Evolutionary conservation across 2,113 vertebrate species (phyloP).

Genomic region (Steatornis caripensis): DNA sequence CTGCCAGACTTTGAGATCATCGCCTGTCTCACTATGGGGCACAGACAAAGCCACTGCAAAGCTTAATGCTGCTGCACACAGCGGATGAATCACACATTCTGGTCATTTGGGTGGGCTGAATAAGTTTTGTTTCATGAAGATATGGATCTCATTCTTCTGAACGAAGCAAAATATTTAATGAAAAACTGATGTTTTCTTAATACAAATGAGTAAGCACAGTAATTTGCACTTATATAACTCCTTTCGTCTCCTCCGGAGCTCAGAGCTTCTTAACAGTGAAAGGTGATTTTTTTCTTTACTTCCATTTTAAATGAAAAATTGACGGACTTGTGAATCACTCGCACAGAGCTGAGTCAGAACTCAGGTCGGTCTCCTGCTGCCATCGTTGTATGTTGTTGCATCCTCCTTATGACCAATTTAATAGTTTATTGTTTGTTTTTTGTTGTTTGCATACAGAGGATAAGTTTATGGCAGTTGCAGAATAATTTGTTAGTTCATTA

Average conservation of each 20-base stretch:
- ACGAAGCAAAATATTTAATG: conserved; percentile 2
- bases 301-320: background rate
- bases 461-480: background rate
- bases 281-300: background rate
- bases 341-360: background rate
- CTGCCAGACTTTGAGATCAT: background rate
- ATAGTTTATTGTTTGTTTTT: background rate
- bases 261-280: background rate
- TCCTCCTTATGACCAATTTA: background rate
- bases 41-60: background rate
- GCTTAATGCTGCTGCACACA: background rate
- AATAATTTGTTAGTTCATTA: background rate
- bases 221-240: conserved; percentile 12
- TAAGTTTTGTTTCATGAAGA: background rate
- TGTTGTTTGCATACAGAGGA: background rate
- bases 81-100: background rate
- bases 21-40: background rate
- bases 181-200: background rate
- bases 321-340: background rate
- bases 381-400: background rate
- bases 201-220: background rate
- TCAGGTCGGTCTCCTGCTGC: background rate
- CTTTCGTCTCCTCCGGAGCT: background rate
- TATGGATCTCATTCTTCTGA: background rate
- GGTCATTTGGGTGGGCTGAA: background rate